Conservation (phyloP, 2,113 vertebrate species). For the Apaloderma vittatum region DNA sequence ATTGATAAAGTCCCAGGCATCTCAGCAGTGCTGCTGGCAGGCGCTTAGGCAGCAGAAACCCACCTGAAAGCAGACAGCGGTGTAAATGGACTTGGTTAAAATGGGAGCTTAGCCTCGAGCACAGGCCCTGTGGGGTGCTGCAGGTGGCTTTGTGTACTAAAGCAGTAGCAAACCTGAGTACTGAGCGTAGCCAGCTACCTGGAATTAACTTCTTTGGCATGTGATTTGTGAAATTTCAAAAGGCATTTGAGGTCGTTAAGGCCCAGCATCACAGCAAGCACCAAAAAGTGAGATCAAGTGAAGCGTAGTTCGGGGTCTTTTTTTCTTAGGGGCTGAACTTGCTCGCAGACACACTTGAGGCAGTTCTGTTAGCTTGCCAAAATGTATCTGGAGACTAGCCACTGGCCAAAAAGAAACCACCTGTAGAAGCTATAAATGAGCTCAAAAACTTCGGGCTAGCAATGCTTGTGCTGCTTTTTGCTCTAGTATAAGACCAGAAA, state of each 20-base stretch:
- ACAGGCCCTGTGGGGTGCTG: background rate
- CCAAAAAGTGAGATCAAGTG: background rate
- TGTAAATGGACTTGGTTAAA: background rate
- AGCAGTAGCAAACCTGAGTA: background rate
- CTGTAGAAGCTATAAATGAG: background rate
- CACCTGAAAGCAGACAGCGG: background rate
- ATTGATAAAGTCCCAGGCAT: too few species aligned
- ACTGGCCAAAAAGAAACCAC: constrained; percentile 1
- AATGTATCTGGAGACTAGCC: background rate
- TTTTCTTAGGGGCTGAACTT: background rate
- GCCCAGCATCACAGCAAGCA: background rate
- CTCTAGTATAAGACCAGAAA: background rate
- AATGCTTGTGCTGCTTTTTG: background rate
- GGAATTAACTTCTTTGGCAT: background rate
- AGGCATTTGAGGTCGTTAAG: background rate
- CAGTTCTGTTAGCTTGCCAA: background rate
- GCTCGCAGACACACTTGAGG: background rate
- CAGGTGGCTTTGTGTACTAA: background rate
- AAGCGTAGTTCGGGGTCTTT: background rate
- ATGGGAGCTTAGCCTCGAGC: background rate
- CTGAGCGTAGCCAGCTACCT: background rate
- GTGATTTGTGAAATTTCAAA: background rate
- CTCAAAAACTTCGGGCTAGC: background rate
- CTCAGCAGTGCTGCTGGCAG: background rate
- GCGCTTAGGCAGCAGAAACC: background rate